Conservation (phyloP, 1,140 invertebrate genomes). For the Steinernema feltiae region DNA sequence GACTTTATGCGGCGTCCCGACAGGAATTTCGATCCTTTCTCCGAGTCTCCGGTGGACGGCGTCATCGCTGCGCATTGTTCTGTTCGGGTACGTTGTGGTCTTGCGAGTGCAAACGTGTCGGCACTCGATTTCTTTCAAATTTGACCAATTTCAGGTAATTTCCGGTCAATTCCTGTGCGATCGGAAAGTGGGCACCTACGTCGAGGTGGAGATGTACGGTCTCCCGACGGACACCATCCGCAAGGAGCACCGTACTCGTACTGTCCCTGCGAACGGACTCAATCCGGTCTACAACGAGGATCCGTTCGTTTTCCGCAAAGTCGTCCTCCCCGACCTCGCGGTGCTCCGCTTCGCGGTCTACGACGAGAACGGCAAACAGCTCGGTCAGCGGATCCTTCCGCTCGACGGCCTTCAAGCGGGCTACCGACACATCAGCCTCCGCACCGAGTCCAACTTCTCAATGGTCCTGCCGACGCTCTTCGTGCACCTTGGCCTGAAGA, state of each 20-base stretch:
- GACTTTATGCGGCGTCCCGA: constrained; percentile 97
- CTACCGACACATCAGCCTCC: constrained; percentile 90
- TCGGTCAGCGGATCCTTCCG: constrained; percentile 93
- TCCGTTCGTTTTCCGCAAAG: constrained; percentile 93
- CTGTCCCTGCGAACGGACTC: constrained; percentile 89
- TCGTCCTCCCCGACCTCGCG: constrained; percentile 92
- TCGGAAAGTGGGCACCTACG: constrained; percentile 96
- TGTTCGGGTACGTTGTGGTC: constrained; percentile 70
- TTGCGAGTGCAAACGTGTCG: too few species aligned
- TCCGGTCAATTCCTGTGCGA: constrained; percentile 99
- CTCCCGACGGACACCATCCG: constrained; percentile 96
- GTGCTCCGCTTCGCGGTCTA: constrained; percentile 95
- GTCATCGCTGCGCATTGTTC: constrained; percentile 97
- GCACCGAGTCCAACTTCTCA: constrained; percentile 97
- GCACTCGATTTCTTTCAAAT: constrained; percentile 21
- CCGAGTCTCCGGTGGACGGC: constrained; percentile 96
- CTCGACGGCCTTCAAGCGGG: constrained; percentile 74
- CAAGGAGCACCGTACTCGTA: constrained; percentile 90
- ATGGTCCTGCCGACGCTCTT: constrained; percentile 95
- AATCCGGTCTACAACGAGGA: constrained; percentile 98
- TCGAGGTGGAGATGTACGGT: constrained; percentile 99
- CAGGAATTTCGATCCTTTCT: constrained; percentile 94
- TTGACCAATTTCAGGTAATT: constrained; percentile 70
- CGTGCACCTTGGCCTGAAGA: constrained; percentile 97
- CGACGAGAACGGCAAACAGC: constrained; percentile 91